phyloP scores from a whole-genome alignment of 2,113 vertebrate species.

The Menura novaehollandiae region DNA sequence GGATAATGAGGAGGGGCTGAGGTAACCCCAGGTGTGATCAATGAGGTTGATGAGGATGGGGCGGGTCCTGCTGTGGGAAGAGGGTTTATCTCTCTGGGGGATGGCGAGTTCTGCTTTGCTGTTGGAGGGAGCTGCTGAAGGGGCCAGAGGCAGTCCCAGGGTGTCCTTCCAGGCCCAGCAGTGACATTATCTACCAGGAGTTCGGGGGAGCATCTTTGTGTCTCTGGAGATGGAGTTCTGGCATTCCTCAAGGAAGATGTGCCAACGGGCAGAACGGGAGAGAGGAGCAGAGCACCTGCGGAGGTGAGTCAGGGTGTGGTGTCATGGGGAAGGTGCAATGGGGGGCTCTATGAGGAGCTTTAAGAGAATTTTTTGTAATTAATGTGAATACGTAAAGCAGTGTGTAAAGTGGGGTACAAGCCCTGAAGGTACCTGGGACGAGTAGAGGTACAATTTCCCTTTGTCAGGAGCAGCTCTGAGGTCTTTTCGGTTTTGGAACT shows the following conservation, averaged over 20 bases:
- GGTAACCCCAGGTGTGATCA: too few relatives aligned
- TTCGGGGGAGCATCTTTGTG: neutral
- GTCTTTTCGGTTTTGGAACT: neutral
- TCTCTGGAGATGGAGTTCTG: too few relatives aligned
- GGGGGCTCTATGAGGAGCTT: neutral
- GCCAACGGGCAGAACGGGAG: neutral
- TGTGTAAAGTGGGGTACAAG: neutral
- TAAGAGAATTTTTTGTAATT: neutral
- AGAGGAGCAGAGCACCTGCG: neutral
- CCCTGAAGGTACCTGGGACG: neutral
- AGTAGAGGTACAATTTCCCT: neutral
- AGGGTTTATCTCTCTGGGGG: neutral
- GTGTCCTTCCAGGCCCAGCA: neutral
- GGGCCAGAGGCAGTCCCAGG: too few relatives aligned
- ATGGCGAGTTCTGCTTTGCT: too few relatives aligned
- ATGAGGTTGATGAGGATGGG: neutral
- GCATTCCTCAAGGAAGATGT: neutral
- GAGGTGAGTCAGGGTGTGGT: neutral
- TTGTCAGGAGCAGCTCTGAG: neutral
- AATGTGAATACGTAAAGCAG: neutral
- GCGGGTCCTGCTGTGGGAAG: neutral
- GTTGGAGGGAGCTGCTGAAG: neutral
- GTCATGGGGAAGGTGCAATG: neutral
- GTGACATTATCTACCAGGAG: too few relatives aligned
- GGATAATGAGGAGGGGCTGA: too few relatives aligned